Evolutionary conservation across 1,140 invertebrate genomes (phyloP).

Genomic region (Battus philenor): DNA sequence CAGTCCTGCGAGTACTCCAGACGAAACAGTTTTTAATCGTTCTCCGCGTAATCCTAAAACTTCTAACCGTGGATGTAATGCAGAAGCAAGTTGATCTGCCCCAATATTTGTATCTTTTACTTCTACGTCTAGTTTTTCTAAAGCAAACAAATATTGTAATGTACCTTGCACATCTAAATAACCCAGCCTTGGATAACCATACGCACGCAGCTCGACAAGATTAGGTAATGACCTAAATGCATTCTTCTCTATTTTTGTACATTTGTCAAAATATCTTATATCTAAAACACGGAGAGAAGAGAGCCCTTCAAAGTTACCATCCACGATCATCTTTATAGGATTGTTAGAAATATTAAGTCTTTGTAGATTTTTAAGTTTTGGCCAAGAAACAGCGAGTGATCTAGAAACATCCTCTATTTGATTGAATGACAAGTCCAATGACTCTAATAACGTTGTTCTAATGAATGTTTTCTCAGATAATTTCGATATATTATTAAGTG

Average conservation of each 20-base stretch:
- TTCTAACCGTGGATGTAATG: constrained; percentile 86
- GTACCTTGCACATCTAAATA: constrained; percentile 90
- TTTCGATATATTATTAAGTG: constrained; percentile 83
- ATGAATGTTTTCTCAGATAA: constrained; percentile 83
- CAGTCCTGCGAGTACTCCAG: constrained; percentile 88
- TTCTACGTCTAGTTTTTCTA: constrained; percentile 88
- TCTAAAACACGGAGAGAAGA: constrained; percentile 80
- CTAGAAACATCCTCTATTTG: constrained; percentile 78
- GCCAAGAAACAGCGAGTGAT: constrained; percentile 79
- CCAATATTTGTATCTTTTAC: constrained; percentile 89
- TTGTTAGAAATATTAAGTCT: constrained; percentile 87
- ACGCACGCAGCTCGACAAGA: constrained; percentile 82
- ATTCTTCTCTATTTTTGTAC: constrained; percentile 87
- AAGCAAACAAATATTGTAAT: constrained; percentile 80
- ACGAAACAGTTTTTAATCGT: constrained; percentile 85
- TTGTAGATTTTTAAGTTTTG: constrained; percentile 81
- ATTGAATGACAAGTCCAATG: constrained; percentile 87
- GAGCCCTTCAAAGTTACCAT: constrained; percentile 84
- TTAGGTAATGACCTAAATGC: constrained; percentile 85
- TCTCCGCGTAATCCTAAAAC: constrained; percentile 85
- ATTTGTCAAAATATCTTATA: constrained; percentile 81
- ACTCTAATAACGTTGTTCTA: constrained; percentile 86
- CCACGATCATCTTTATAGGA: constrained; percentile 82
- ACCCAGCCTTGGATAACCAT: constrained; percentile 85
- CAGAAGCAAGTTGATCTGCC: constrained; percentile 87